Conservation (phyloP, 2,888 invertebrate species). For the Hypomecis atomaria region DNA sequence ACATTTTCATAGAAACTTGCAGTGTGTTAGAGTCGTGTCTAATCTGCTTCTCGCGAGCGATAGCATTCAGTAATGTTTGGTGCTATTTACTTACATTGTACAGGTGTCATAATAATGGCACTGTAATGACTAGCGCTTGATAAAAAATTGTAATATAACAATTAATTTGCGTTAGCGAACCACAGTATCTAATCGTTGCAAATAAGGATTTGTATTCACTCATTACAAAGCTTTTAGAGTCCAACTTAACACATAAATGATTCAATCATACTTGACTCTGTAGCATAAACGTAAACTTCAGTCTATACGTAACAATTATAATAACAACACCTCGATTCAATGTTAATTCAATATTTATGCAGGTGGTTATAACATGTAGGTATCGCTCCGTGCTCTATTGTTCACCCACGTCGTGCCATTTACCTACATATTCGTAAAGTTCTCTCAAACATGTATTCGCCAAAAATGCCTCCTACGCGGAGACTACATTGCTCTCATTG, state of each 20-base stretch:
- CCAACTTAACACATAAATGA: no score
- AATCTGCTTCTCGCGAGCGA: conserved; percentile 51
- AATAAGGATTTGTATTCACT: not conserved
- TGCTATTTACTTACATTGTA: conserved; percentile 38
- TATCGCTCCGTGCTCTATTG: conserved; percentile 51
- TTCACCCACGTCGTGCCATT: conserved; percentile 54
- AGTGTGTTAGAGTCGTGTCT: conserved; percentile 51
- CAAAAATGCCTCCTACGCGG: conserved; percentile 62
- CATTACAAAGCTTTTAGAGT: not conserved
- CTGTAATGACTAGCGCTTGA: conserved; percentile 2
- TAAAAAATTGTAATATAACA: not conserved
- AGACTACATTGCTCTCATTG: conserved; percentile 59
- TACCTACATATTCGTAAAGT: conserved; percentile 23
- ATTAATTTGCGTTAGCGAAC: not conserved
- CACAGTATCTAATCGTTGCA: no score
- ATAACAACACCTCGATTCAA: conserved; percentile 15
- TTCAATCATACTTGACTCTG: not conserved
- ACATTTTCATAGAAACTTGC: conserved; percentile 48
- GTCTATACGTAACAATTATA: not conserved
- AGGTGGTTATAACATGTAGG: conserved; percentile 48
- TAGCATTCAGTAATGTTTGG: conserved; percentile 30
- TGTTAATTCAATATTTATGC: conserved; percentile 22
- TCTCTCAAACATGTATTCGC: conserved; percentile 50
- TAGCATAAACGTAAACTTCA: not conserved
- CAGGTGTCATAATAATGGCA: conserved; percentile 32